A percentile compares a stretch with the other conserved stretches of the same genome.
Evolutionary conservation across 2,113 vertebrate genomes (phyloP).

Genomic region (Dicaeum eximium): DNA sequence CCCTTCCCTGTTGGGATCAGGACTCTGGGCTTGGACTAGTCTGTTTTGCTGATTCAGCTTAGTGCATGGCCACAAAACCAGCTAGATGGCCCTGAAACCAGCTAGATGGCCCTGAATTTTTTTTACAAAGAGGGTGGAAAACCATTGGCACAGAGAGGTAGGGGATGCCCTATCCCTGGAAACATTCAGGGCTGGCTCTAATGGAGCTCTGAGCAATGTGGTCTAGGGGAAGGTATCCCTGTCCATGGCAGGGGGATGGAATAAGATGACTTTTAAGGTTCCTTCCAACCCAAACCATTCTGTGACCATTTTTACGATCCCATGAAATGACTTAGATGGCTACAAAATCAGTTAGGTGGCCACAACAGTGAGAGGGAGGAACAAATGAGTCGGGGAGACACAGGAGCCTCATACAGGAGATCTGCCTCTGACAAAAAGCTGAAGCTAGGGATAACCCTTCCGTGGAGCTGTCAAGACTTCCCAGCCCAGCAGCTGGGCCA

Average conservation of each 20-base stretch:
- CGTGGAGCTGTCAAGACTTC: fast-evolving
- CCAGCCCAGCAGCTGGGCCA: background rate
- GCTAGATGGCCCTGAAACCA: background rate
- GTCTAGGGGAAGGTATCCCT: background rate
- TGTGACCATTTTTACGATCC: background rate
- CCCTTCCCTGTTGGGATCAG: background rate
- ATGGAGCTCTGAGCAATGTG: background rate
- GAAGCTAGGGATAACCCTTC: background rate
- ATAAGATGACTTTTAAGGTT: background rate
- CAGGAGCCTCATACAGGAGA: fast-evolving
- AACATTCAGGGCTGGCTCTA: fast-evolving
- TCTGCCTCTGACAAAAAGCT: fast-evolving
- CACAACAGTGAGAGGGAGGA: fast-evolving
- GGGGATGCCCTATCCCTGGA: background rate
- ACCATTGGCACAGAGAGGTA: background rate
- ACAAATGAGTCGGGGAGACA: fast-evolving
- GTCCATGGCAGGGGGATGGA: background rate
- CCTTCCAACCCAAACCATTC: background rate
- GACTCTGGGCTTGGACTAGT: background rate
- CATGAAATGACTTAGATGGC: fast-evolving
- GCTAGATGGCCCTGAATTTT: background rate
- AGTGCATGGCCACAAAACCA: fast-evolving
- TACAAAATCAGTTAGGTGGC: background rate
- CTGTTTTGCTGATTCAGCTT: background rate
- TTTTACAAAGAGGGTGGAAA: background rate